Base-by-base conservation (phyloP, 2,797 vertebrate genomes). In the Rhynchotus rufescens region DNA sequence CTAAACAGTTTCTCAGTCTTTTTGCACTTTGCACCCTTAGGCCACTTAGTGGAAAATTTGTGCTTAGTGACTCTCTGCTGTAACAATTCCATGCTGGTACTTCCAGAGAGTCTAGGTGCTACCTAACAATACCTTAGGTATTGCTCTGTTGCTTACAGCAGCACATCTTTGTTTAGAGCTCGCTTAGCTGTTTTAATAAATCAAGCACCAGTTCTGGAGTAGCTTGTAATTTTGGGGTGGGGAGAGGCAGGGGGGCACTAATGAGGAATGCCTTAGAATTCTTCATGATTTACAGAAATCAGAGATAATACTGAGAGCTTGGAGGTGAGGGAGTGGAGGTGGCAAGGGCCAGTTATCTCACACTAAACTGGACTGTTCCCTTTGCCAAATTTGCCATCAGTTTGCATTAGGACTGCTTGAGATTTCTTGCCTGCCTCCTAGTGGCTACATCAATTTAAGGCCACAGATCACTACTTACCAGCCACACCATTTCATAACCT, bases 321-420 rank as follows among this genome's bases (percentile, higher is more conserved):
- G 80, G 47, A 19, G 7, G 51, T 45, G 44, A 8, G 44, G 44
- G 16, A 45, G 10, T 51, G 49, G 49, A 12, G 49, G 25, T 51
- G 22, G 23, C 23, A 12, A 13, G 23, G 21, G 5, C 7, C 25
- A 3, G 1, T 51, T 84, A 19, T 52, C 7, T 34, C n/a, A 15
- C 22, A 2, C 1, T 69, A 45, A 94, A 80, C n/a, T 44, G 12
- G 3, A 7, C 40, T 65, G 16, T 40, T 66, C 17, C 68, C 51
- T 83, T 85, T 56, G 69, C 40, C 49, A 60, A 40, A 14, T 6
- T 4, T 60, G 22, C 32, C 9, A 8, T 28, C 42, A 61, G 2
- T 4, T 1, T 0, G 1, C 26, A 69, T 93, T 16, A 54, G 36
- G 32, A 14, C 26, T 84, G 44, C 11, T 76, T 4, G 0, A 6